A percentile compares a stretch with the other conserved stretches of the same genome.
These are phyloP conservation scores for Galaxea fascicularis DNA, from an alignment of 92 coral and sea anemone species.

Conservation along the genomic window DNA sequence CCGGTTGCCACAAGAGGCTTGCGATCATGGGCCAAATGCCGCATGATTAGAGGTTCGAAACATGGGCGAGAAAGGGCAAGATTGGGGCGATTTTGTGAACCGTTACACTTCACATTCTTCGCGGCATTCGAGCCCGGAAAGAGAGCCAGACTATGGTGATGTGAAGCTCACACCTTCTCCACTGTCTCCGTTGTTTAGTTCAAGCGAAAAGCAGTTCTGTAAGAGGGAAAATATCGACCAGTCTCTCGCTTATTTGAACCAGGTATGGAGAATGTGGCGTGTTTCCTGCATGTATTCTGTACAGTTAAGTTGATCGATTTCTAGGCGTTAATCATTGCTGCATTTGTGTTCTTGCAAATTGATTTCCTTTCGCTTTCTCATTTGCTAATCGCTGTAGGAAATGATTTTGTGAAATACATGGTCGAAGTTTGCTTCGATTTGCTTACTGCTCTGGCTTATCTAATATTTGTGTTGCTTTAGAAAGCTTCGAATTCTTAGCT, in stretches of 20 bases:
- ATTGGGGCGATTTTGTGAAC: constrained; percentile 83
- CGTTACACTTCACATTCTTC: constrained; percentile 87
- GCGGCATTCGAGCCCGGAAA: constrained; percentile 87
- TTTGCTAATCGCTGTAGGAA: background rate
- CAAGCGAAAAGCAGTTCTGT: constrained; percentile 89
- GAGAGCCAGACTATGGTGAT: constrained; percentile 56
- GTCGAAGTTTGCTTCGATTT: background rate
- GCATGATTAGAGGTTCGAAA: constrained; percentile 29
- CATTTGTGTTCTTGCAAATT: constrained; percentile 5
- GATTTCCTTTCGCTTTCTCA: background rate
- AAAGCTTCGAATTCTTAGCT: too few relatives aligned
- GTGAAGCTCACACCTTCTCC: constrained; percentile 65
- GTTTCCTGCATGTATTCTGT: background rate
- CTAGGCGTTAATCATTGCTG: constrained; percentile 11
- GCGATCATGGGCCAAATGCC: constrained; percentile 23
- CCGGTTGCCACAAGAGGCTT: constrained; percentile 16
- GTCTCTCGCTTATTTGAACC: constrained; percentile 92
- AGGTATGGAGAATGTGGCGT: constrained; percentile 63
- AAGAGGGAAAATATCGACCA: constrained; percentile 92
- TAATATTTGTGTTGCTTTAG: too few relatives aligned
- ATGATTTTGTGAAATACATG: background rate
- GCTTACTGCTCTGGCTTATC: too few relatives aligned
- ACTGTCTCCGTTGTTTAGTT: constrained; percentile 56
- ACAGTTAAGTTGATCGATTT: background rate
- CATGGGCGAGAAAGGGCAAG: constrained; percentile 65